Base-by-base conservation (phyloP, 2,113 vertebrate species). In the Neolamprologus toae region DNA sequence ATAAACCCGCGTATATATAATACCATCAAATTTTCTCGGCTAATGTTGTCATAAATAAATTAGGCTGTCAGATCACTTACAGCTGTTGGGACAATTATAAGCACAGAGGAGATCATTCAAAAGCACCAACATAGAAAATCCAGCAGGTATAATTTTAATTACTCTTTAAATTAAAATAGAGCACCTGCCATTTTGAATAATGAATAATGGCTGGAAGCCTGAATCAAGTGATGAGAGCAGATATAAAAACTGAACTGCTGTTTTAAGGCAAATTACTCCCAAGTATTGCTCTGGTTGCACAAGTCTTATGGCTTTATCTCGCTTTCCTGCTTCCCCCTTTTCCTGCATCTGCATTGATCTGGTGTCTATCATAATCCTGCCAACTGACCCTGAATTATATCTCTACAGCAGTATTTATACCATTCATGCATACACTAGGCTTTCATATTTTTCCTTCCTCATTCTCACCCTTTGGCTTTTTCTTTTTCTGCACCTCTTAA, bases 21-120 rank as follows among this genome's bases (percentile, higher is more conserved):
- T 84, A 87, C 49, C 83, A 80, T 86, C 90, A 88, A 7, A 71
- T 68, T 83, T 84, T 84, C 47, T 45, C 8, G 23, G 55, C 92
- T 91, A 87, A 90, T 82, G 59, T 73, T 37, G 14, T 37, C 73
- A 92, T 94, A 86, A 90, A 92, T 93, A 92, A 94, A 91, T 91
- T 87, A 93, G 86, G 21, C 76, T 89, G 89, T 94, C 80, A 83
- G 91, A 87, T 88, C 87, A 84, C 14, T 63, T 80, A 57, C 49
- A 86, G 82, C 86, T 28, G 4, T 63, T 73, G 79, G 76, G 55
- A 88, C 55, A 86, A 80, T 88, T 80, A 87, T 82, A 55, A 66
- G 81, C 23, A 55, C 40, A 66, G 81, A 55, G 51, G 26, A 83
- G 63, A 87, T 53, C 9, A 78, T 49, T 63, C 81, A 66, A 88